These are phyloP conservation scores for Acridotheres tristis DNA, from an alignment of 2,797 vertebrate genomes.

Conservation along the genomic window DNA sequence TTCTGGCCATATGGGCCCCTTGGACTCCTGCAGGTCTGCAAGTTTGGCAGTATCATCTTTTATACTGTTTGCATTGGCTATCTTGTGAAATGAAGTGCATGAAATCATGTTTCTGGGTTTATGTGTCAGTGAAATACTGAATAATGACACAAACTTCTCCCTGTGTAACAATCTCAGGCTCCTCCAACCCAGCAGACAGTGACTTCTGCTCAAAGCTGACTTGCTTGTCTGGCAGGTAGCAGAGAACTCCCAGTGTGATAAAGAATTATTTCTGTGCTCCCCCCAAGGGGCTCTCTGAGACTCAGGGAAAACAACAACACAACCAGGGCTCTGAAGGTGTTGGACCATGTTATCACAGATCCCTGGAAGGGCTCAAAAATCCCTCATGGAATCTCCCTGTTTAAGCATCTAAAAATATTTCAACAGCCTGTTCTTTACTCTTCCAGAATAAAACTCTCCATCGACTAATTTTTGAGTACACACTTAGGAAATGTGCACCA, in stretches of 20 bases:
- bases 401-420: not conserved
- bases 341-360: not conserved
- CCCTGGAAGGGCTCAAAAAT: not conserved
- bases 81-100: not conserved
- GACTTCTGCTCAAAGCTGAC: not conserved
- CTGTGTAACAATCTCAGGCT: not conserved
- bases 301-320: not conserved
- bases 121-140: not conserved
- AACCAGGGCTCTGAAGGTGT: not conserved
- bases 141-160: not conserved
- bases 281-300: not conserved
- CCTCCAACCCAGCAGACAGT: not conserved
- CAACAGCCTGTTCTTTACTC: not conserved
- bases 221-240: not conserved
- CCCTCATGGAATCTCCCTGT: not conserved
- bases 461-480: not conserved
- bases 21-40: not conserved
- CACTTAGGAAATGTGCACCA: not conserved
- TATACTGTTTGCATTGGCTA: not conserved
- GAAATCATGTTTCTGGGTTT: not conserved
- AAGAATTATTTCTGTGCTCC: not conserved
- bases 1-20: not conserved
- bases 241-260: not conserved
- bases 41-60: not conserved
- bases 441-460: not conserved